Evolutionary conservation across 2,888 invertebrate genomes (phyloP).

Genomic region (Yponomeuta malinellus): DNA sequence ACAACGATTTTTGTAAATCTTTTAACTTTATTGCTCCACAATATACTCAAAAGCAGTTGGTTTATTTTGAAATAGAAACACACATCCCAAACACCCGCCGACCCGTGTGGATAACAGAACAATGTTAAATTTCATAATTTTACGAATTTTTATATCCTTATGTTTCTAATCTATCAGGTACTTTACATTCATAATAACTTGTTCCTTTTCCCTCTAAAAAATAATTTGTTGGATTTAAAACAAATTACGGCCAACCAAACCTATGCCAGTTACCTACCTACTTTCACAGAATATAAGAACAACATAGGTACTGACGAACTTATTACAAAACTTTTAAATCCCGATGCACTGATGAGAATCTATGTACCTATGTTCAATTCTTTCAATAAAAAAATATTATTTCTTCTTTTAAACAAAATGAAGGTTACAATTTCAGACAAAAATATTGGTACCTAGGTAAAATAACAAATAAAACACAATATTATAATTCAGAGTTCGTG

Average conservation of each 20-base stretch:
- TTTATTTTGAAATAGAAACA: conserved; percentile 50
- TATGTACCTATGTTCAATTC: too few relatives aligned
- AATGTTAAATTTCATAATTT: conserved; percentile 30
- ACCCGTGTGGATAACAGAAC: conserved; percentile 55
- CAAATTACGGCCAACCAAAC: too few relatives aligned
- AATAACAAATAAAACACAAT: conserved; percentile 21
- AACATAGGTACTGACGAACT: too few relatives aligned
- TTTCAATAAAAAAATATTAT: too few relatives aligned
- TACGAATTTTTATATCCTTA: conserved; percentile 27
- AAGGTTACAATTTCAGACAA: background rate
- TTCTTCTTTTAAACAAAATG: background rate
- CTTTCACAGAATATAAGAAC: too few relatives aligned
- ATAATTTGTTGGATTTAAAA: too few relatives aligned
- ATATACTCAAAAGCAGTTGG: conserved; percentile 48
- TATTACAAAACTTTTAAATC: too few relatives aligned
- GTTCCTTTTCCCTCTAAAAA: background rate
- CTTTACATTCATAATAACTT: conserved; percentile 38
- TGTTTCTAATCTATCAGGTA: conserved; percentile 57
- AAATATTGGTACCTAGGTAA: background rate
- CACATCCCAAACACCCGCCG: conserved; percentile 47
- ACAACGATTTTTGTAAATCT: conserved; percentile 40
- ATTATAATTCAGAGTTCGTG: conserved; percentile 3
- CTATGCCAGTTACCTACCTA: too few relatives aligned
- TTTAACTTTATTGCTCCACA: conserved; percentile 62
- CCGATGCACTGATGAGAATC: too few relatives aligned